These are phyloP conservation scores for Tychaedon coryphoeus DNA, from an alignment of 2,113 vertebrate species.

Conservation along the genomic window DNA sequence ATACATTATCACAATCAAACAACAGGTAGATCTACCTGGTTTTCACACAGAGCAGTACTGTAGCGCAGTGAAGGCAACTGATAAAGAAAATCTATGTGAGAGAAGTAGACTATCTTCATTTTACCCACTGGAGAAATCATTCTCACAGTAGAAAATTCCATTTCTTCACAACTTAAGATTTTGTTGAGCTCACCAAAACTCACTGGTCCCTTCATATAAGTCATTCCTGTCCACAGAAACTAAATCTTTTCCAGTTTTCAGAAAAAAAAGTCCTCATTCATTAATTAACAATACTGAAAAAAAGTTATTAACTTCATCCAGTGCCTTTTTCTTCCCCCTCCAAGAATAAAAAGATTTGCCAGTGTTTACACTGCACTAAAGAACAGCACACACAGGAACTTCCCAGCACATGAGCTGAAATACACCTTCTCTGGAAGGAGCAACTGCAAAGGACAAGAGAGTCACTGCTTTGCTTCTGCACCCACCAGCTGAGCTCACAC, in stretches of 20 bases:
- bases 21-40: neutral
- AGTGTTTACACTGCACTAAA: rapidly evolving
- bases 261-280: neutral
- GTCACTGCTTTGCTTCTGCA: neutral
- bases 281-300: neutral
- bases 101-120: neutral
- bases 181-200: neutral
- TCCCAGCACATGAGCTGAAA: neutral
- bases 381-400: neutral
- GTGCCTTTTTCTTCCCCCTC: rapidly evolving
- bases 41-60: neutral
- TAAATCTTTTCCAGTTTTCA: neutral
- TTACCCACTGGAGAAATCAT: neutral
- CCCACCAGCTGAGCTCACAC: neutral
- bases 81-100: rapidly evolving
- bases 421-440: neutral
- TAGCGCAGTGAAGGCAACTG: rapidly evolving
- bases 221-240: neutral
- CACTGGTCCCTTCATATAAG: neutral
- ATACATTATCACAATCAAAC: neutral
- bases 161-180: neutral
- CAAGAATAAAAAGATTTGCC: neutral
- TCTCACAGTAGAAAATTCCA: rapidly evolving
- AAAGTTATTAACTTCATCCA: neutral
- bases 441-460: rapidly evolving